phyloP scores from a whole-genome alignment of 2,113 vertebrate genomes.

The Epinephelus cyanopodus region DNA sequence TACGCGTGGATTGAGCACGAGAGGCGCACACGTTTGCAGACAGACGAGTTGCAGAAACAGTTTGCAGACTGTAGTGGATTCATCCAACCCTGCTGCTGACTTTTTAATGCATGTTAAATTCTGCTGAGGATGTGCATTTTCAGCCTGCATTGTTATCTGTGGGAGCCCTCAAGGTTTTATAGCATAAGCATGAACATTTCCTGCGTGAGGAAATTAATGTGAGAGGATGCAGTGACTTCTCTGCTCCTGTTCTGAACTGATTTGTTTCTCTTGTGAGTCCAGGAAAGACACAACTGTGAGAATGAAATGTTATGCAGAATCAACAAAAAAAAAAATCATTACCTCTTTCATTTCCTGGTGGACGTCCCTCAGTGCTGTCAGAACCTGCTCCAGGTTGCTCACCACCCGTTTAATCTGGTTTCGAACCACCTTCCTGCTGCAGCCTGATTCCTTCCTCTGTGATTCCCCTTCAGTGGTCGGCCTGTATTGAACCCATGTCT shows the following conservation, averaged over 20 bases:
- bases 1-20: conserved; percentile 9
- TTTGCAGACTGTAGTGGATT: conserved; percentile 45
- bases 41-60: conserved; percentile 35
- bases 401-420: conserved; percentile 85
- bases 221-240: conserved; percentile 25
- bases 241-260: neutral
- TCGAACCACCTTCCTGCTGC: conserved; percentile 75
- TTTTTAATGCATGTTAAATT: conserved; percentile 66
- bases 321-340: conserved; percentile 42
- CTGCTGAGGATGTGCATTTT: conserved; percentile 66
- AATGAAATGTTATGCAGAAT: conserved; percentile 4
- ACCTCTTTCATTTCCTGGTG: conserved; percentile 89
- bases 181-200: conserved; percentile 42
- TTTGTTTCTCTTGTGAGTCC: conserved; percentile 12
- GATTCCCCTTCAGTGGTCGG: conserved; percentile 12
- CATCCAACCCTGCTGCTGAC: conserved; percentile 54
- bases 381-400: conserved; percentile 84
- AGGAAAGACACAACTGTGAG: conserved; percentile 1
- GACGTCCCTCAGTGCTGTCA: conserved; percentile 83
- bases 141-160: conserved; percentile 53
- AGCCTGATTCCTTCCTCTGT: conserved; percentile 41
- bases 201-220: conserved; percentile 29
- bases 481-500: conserved; percentile 49
- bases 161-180: conserved; percentile 50
- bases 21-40: conserved; percentile 18